Percentiles rank a stretch among this genome's conserved stretches.
phyloP scores from a whole-genome alignment of 2,797 vertebrate species.

The Epinephelus coioides region DNA sequence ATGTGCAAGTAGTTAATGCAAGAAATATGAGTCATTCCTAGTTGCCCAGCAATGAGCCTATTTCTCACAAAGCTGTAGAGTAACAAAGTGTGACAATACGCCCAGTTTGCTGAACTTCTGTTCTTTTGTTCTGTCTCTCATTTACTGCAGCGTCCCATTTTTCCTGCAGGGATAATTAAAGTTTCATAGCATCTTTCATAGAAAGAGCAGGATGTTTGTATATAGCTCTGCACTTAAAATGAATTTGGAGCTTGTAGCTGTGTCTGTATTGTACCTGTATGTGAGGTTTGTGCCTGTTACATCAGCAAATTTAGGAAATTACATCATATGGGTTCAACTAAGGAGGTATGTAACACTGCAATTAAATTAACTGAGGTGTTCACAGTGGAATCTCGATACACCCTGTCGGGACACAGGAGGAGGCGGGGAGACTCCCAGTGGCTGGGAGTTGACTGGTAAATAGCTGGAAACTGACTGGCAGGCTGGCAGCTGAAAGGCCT shows the following conservation, averaged over 20 bases:
- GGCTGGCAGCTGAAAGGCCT: too few relatives aligned
- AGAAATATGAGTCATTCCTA: too few relatives aligned
- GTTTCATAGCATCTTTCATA: not conserved
- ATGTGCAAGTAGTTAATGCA: too few relatives aligned
- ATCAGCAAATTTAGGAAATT: constrained; percentile 7
- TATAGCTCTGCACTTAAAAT: not conserved
- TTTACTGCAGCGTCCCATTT: not conserved
- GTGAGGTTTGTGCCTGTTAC: not conserved
- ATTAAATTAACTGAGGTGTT: too few relatives aligned
- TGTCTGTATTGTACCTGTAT: not conserved
- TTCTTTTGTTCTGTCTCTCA: not conserved
- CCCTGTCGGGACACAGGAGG: too few relatives aligned
- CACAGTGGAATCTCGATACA: too few relatives aligned
- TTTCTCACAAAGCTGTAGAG: too few relatives aligned
- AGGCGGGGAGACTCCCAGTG: too few relatives aligned
- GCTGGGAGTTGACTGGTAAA: too few relatives aligned
- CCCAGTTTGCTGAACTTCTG: not conserved
- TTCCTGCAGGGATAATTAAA: constrained; percentile 17
- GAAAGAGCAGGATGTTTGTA: not conserved
- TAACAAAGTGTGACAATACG: not conserved
- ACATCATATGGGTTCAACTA: not conserved
- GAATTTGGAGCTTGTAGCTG: not conserved
- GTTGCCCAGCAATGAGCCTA: too few relatives aligned
- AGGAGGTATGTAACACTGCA: too few relatives aligned
- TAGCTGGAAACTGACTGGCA: too few relatives aligned